Evolutionary conservation across 2,797 vertebrate species (phyloP).

Genomic region (Sebastes glaucus): DNA sequence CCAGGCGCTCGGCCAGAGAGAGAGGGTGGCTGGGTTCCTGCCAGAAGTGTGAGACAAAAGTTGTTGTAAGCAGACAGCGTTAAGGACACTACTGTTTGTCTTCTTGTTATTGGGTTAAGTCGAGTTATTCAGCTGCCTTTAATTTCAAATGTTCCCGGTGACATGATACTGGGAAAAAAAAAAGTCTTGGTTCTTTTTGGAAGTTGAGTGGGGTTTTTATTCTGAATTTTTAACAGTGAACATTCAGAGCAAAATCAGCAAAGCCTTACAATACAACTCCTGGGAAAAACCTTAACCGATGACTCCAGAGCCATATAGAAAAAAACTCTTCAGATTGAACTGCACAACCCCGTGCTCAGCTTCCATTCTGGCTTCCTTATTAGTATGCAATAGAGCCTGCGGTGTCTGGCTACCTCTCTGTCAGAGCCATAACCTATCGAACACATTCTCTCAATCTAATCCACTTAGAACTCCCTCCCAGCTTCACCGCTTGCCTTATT

Average conservation of each 20-base stretch:
- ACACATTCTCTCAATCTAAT: slow-evolving; percentile 87
- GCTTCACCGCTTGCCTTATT: slow-evolving; percentile 84
- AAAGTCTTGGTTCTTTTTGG: neutral
- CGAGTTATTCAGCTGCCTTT: slow-evolving; percentile 17
- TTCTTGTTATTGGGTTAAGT: slow-evolving; percentile 26
- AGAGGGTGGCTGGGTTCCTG: slow-evolving; percentile 65
- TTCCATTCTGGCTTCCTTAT: slow-evolving; percentile 74
- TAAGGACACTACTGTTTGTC: slow-evolving; percentile 51
- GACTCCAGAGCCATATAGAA: slow-evolving; percentile 63
- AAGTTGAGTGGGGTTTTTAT: slow-evolving; percentile 31
- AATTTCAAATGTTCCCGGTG: neutral
- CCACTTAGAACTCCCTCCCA: slow-evolving; percentile 86
- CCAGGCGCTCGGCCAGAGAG: slow-evolving; percentile 71
- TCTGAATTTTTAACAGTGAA: slow-evolving; percentile 35
- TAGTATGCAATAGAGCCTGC: slow-evolving; percentile 84
- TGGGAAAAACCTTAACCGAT: slow-evolving; percentile 50
- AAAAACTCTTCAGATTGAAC: slow-evolving; percentile 71
- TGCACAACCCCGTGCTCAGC: slow-evolving; percentile 70
- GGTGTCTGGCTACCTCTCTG: slow-evolving; percentile 82
- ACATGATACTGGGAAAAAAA: neutral
- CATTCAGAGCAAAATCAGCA: slow-evolving; percentile 11
- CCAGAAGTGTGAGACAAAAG: slow-evolving; percentile 71
- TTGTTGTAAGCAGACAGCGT: slow-evolving; percentile 58
- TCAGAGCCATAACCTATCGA: slow-evolving; percentile 87
- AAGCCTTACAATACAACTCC: slow-evolving; percentile 44